These are phyloP conservation scores for Gallinago paraguaiae DNA, from an alignment of 2,113 vertebrate species.

Conservation along the genomic window DNA sequence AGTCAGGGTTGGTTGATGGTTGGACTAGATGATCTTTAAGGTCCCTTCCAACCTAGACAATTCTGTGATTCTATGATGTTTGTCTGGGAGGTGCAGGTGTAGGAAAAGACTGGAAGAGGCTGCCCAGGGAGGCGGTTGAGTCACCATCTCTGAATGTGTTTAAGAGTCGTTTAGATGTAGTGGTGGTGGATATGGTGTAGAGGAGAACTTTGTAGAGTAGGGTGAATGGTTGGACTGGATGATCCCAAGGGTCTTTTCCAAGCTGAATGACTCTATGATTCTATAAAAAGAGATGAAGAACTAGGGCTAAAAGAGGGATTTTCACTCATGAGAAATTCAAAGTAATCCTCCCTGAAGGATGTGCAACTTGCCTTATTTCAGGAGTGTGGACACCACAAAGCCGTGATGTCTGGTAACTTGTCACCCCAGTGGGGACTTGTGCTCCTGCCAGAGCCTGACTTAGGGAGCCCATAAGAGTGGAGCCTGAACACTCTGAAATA, in stretches of 20 bases:
- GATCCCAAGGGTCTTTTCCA: no score
- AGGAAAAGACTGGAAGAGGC: background rate
- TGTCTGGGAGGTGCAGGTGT: background rate
- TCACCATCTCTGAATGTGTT: no score
- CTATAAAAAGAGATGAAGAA: background rate
- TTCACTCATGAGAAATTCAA: background rate
- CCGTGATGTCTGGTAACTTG: background rate
- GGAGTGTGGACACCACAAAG: background rate
- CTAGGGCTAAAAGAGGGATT: background rate
- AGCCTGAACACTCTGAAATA: accelerated
- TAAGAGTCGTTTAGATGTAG: no score
- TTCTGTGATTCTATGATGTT: background rate
- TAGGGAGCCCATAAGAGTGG: background rate
- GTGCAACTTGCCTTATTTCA: background rate
- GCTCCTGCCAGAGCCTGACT: background rate
- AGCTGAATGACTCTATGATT: no score
- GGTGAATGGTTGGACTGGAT: no score
- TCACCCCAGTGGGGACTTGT: background rate
- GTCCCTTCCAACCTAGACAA: background rate
- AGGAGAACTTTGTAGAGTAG: no score
- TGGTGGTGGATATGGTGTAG: no score
- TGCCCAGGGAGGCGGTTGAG: no score
- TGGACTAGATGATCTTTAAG: background rate
- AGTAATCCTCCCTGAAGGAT: background rate
- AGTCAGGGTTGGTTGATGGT: no score